A percentile compares a stretch with the other conserved stretches of the same genome.
phyloP scores from a whole-genome alignment of 2,797 vertebrate species.

The Danio kyathit region DNA sequence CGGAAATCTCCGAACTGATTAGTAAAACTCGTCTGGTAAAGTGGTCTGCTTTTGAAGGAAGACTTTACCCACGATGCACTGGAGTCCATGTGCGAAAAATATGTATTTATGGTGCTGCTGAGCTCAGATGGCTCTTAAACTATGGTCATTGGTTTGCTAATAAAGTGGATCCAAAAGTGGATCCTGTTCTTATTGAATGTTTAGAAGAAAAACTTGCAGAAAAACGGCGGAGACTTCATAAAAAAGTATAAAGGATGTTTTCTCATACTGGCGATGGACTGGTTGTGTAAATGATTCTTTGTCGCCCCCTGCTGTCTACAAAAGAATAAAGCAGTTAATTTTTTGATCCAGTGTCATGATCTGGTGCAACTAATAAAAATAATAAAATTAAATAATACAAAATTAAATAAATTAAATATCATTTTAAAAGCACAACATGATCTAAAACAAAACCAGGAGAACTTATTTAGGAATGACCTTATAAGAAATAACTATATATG shows the following conservation, averaged over 20 bases:
- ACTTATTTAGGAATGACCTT: no score
- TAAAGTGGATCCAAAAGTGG: slow-evolving; percentile 91
- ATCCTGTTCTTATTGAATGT: slow-evolving; percentile 80
- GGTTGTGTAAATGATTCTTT: neutral
- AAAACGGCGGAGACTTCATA: neutral
- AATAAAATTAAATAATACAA: no score
- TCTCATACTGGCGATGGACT: neutral
- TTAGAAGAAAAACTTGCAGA: slow-evolving; percentile 25
- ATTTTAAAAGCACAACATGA: no score
- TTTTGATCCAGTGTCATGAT: neutral
- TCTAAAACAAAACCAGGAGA: no score
- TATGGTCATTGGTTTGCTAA: slow-evolving; percentile 92
- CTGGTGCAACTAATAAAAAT: neutral
- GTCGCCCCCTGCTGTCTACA: slow-evolving; percentile 8
- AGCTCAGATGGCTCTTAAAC: slow-evolving; percentile 89
- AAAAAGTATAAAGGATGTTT: neutral
- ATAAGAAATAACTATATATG: no score
- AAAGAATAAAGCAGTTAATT: neutral
- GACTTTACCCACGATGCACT: slow-evolving; percentile 87
- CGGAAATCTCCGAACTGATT: slow-evolving; percentile 85
- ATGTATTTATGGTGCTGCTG: slow-evolving; percentile 89
- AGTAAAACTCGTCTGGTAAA: slow-evolving; percentile 92
- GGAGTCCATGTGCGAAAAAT: slow-evolving; percentile 85
- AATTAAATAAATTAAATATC: no score
- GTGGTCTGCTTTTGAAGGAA: slow-evolving; percentile 87